Conservation (phyloP, 53 echinoderm and acorn worm genomes). For the Hippasteria phrygiana region DNA sequence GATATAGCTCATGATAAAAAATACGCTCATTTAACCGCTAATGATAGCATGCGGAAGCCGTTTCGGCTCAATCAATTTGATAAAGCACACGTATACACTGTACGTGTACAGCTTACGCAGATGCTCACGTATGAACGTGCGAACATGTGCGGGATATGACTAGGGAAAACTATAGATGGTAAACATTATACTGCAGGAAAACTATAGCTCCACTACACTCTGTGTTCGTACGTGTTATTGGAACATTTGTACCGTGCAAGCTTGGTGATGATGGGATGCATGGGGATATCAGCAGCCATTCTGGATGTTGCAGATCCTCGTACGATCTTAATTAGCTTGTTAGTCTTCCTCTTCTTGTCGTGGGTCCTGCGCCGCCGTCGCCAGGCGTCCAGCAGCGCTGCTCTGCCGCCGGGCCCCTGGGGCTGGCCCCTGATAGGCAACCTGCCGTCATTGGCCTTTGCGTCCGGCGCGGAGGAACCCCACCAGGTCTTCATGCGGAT, state of each 20-base stretch:
- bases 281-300: not conserved
- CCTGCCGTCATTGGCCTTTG: slow-evolving; percentile 58
- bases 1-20: not conserved
- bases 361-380: slow-evolving; percentile 32
- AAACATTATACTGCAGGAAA: too few relatives aligned
- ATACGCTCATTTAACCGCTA: not conserved
- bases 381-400: not conserved
- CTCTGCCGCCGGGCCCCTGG: slow-evolving; percentile 70
- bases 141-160: too few relatives aligned
- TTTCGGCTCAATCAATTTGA: not conserved
- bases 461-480: slow-evolving; percentile 37
- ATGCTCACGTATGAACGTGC: too few relatives aligned
- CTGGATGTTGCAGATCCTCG: slow-evolving; percentile 24
- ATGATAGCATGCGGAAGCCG: not conserved
- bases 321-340: not conserved
- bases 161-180: too few relatives aligned
- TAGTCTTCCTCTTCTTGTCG: slow-evolving; percentile 32
- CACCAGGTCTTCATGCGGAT: slow-evolving; percentile 58
- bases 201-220: not conserved
- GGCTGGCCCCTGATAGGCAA: slow-evolving; percentile 65
- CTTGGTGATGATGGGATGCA: too few relatives aligned
- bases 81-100: too few relatives aligned
- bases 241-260: not conserved
- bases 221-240: not conserved
- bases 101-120: too few relatives aligned